Evolutionary conservation across 1,140 invertebrate genomes (phyloP).

Genomic region (Antheraea pernyi): DNA sequence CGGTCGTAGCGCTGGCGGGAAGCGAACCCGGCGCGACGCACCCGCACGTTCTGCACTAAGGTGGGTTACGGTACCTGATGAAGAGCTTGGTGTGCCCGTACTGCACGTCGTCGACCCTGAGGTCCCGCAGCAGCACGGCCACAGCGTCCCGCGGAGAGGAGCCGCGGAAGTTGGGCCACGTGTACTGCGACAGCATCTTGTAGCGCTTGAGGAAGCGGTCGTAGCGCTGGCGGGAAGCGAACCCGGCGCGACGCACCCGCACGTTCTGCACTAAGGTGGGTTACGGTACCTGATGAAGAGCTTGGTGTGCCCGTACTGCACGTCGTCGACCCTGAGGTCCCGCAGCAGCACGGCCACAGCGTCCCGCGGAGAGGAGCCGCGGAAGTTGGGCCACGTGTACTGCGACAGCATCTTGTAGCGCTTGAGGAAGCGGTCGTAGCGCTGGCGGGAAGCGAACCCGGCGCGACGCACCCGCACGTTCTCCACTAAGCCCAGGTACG

Average conservation of each 20-base stretch:
- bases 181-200: constrained; percentile 96
- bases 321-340: constrained; percentile 90
- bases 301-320: constrained; percentile 96
- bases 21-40: constrained; percentile 95
- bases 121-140: constrained; percentile 85
- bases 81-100: constrained; percentile 98
- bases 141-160: constrained; percentile 88
- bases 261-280: constrained; percentile 50
- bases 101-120: constrained; percentile 91
- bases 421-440: constrained; percentile 90
- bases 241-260: constrained; percentile 94
- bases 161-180: constrained; percentile 95
- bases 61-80: constrained; percentile 80
- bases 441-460: constrained; percentile 94
- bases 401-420: constrained; percentile 98
- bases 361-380: constrained; percentile 86
- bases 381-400: constrained; percentile 97
- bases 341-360: constrained; percentile 85
- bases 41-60: constrained; percentile 79
- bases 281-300: constrained; percentile 88
- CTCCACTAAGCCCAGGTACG: constrained; percentile 94
- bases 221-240: constrained; percentile 94
- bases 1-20: constrained; percentile 94
- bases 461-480: constrained; percentile 96
- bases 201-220: constrained; percentile 92